These are phyloP conservation scores for Oeneis ivallda DNA, from an alignment of 2,888 invertebrate species.

Conservation along the genomic window DNA sequence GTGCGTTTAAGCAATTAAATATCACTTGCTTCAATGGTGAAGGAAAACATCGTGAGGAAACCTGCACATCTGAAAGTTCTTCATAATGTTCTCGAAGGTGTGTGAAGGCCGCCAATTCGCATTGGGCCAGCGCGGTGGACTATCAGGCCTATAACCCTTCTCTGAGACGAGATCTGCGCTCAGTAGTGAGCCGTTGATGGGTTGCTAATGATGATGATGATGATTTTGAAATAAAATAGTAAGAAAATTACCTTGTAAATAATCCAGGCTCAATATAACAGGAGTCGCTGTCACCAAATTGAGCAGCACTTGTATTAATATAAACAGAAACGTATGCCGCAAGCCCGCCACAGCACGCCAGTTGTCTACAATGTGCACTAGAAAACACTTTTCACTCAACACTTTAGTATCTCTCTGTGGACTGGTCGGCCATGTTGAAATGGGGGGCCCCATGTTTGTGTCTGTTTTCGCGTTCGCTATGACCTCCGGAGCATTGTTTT, in stretches of 20 bases:
- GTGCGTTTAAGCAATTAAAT: too few relatives aligned
- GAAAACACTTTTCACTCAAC: constrained; percentile 52
- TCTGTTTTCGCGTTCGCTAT: constrained; percentile 45
- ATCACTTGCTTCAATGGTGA: too few relatives aligned
- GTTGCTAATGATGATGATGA: too few relatives aligned
- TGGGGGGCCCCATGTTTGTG: constrained; percentile 66
- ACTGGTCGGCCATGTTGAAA: constrained; percentile 63
- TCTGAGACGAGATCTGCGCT: too few relatives aligned
- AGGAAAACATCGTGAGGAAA: too few relatives aligned
- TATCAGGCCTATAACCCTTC: too few relatives aligned
- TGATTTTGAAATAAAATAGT: neutral
- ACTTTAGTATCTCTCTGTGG: constrained; percentile 44
- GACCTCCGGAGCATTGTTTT: constrained; percentile 41
- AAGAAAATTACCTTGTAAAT: constrained; percentile 65
- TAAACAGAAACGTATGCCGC: constrained; percentile 60
- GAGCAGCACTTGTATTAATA: constrained; percentile 62
- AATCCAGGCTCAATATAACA: constrained; percentile 69
- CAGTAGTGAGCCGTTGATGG: too few relatives aligned
- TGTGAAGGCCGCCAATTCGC: too few relatives aligned
- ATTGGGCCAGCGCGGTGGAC: too few relatives aligned
- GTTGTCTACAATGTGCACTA: constrained; percentile 52
- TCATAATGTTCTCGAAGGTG: too few relatives aligned
- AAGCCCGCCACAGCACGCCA: constrained; percentile 54
- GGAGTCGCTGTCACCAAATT: constrained; percentile 66
- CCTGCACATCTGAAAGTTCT: too few relatives aligned